Evolutionary conservation across 2,888 invertebrate genomes (phyloP).

Genomic region (Tiliacea citrago): DNA sequence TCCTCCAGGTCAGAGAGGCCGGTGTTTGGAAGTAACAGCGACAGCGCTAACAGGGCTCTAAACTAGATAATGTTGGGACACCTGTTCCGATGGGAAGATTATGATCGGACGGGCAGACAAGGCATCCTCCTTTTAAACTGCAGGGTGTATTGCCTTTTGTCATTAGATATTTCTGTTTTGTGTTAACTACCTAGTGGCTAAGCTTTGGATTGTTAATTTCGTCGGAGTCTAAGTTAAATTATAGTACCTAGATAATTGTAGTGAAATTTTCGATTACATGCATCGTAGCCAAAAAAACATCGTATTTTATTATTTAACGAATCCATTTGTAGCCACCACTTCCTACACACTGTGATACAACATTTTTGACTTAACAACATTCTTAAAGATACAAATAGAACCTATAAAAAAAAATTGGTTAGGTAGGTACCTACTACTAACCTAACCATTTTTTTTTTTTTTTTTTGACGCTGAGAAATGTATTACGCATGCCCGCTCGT

Average conservation of each 20-base stretch:
- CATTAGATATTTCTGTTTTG: neutral
- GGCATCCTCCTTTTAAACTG: neutral
- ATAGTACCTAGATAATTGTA: constrained; percentile 3
- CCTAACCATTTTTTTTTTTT: too few species aligned
- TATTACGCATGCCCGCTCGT: too few species aligned
- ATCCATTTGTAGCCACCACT: neutral
- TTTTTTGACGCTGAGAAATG: too few species aligned
- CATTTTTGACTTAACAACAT: neutral
- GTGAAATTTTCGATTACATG: constrained; percentile 41
- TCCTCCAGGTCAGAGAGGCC: neutral
- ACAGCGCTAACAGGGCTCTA: constrained; percentile 1
- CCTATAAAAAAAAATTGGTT: too few species aligned
- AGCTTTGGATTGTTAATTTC: constrained; percentile 19
- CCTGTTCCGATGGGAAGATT: neutral
- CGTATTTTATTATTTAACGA: constrained; percentile 9
- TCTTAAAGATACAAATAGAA: neutral
- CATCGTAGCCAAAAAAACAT: constrained; percentile 39
- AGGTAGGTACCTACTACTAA: too few species aligned
- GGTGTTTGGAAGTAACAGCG: constrained; percentile 12
- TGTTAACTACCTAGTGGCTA: neutral
- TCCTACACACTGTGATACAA: too few species aligned
- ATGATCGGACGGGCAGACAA: neutral
- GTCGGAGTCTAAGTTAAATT: constrained; percentile 14
- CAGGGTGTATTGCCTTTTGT: neutral
- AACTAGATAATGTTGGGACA: neutral